Evolutionary conservation across 2,113 vertebrate species (phyloP).

Genomic region (Rhineura floridana): DNA sequence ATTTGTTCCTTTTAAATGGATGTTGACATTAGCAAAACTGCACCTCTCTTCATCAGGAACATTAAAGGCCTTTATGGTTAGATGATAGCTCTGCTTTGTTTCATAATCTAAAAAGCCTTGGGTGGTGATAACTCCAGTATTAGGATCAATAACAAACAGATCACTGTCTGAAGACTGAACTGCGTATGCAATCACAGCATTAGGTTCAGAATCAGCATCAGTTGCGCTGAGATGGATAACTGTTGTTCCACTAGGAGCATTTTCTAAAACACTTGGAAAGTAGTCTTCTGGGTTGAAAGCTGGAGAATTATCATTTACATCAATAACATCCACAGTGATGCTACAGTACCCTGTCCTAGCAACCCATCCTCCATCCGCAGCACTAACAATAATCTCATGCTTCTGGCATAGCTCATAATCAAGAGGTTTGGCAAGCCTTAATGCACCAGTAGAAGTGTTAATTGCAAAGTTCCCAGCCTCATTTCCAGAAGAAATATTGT

Average conservation of each 20-base stretch:
- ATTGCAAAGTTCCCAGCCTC: conserved; percentile 86
- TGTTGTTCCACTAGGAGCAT: conserved; percentile 94
- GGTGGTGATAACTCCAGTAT: conserved; percentile 93
- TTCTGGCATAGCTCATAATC: conserved; percentile 89
- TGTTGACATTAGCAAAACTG: conserved; percentile 90
- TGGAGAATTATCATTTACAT: conserved; percentile 95
- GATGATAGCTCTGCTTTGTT: conserved; percentile 92
- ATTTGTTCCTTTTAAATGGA: conserved; percentile 93
- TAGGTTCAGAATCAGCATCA: conserved; percentile 88
- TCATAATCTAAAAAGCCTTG: conserved; percentile 98
- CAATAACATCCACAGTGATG: conserved; percentile 85
- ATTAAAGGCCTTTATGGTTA: conserved; percentile 95
- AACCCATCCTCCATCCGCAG: conserved; percentile 93
- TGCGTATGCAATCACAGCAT: conserved; percentile 90
- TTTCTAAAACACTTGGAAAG: conserved; percentile 90
- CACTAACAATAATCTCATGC: conserved; percentile 88
- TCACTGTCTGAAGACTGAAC: conserved; percentile 96
- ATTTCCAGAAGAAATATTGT: conserved; percentile 90
- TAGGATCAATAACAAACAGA: conserved; percentile 95
- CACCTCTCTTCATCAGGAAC: conserved; percentile 94
- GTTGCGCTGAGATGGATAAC: conserved; percentile 89
- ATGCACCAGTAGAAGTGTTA: conserved; percentile 86
- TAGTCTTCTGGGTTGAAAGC: conserved; percentile 87
- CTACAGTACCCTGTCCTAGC: conserved; percentile 89
- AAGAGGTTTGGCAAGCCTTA: conserved; percentile 83